These are phyloP conservation scores for Gonioctena quinquepunctata DNA, from an alignment of 1,140 invertebrate genomes.

Conservation along the genomic window DNA sequence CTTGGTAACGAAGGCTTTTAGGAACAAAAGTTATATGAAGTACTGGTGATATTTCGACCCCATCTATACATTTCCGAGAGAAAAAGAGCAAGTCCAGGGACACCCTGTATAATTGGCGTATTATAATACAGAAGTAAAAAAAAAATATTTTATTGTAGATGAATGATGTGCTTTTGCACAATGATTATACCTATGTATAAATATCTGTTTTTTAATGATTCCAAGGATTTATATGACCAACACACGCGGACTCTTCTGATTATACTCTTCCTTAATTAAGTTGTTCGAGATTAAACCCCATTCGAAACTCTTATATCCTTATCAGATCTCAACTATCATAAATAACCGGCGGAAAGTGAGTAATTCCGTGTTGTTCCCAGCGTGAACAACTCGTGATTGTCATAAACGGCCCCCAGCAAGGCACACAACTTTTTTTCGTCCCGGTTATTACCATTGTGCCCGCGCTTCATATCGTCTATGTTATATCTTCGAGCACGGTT, in stretches of 20 bases:
- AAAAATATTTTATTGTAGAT: too few species aligned
- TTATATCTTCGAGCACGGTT: background rate
- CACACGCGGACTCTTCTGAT: background rate
- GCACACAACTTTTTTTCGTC: background rate
- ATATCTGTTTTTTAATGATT: too few species aligned
- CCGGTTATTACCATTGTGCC: background rate
- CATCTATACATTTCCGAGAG: too few species aligned
- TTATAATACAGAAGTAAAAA: too few species aligned
- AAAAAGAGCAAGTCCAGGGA: too few species aligned
- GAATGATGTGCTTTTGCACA: background rate
- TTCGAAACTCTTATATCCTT: background rate
- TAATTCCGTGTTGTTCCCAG: background rate
- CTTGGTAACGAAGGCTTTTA: too few species aligned
- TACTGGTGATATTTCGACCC: too few species aligned
- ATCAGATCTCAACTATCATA: background rate
- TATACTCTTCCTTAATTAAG: background rate
- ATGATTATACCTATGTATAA: background rate
- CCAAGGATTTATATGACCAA: background rate
- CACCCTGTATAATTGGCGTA: too few species aligned
- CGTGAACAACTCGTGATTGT: background rate
- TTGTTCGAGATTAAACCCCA: background rate
- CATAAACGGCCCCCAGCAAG: background rate
- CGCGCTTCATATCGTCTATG: background rate
- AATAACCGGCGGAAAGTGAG: background rate
- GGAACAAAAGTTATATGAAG: too few species aligned